phyloP scores from a whole-genome alignment of 2,797 vertebrate genomes.

The Pangasius mekongensis region DNA sequence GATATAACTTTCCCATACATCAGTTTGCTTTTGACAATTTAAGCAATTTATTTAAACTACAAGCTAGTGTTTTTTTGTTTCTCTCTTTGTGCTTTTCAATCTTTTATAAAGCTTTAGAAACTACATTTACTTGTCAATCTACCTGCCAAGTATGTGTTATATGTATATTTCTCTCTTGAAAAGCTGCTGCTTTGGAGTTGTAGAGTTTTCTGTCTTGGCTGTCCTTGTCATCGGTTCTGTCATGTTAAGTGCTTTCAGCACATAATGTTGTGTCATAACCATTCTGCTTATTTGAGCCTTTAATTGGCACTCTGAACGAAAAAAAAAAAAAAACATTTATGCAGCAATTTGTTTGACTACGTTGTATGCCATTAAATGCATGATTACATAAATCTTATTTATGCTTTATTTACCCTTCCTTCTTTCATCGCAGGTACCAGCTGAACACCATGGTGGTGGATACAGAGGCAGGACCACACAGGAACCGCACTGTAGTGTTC shows the following conservation, averaged over 20 bases:
- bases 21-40: background rate
- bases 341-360: background rate
- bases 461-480: conserved; percentile 86
- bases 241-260: background rate
- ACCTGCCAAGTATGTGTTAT: background rate
- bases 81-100: background rate
- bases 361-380: background rate
- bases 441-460: conserved; percentile 91
- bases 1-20: conserved; percentile 1
- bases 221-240: background rate
- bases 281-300: background rate
- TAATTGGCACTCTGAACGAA: background rate
- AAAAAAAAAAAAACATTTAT: background rate
- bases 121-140: background rate
- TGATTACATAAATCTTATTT: background rate
- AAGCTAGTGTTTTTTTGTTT: background rate
- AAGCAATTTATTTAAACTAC: background rate
- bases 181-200: background rate
- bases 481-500: conserved; percentile 90
- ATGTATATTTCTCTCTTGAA: background rate
- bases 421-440: conserved; percentile 80
- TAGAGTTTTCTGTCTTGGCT: background rate
- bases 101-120: background rate
- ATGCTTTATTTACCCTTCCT: conserved; percentile 55
- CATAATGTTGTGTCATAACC: background rate